Evolutionary conservation across 2,888 invertebrate species (phyloP).

Genomic region (Yponomeuta plumbellus): DNA sequence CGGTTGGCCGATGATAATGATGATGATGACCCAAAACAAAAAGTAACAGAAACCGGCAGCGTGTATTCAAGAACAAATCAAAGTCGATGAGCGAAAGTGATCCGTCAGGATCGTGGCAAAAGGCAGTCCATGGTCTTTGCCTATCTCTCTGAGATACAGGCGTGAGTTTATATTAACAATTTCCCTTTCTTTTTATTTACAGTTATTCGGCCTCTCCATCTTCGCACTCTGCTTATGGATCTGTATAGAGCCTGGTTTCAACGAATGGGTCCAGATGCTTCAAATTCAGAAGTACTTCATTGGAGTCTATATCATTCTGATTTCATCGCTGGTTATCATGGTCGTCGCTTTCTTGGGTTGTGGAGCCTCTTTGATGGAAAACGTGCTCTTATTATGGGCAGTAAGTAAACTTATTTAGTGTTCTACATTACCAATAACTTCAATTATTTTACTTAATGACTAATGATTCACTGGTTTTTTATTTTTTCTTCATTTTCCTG

Average conservation of each 20-base stretch:
- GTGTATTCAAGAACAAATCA: no score
- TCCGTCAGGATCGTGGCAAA: no score
- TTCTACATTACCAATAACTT: background rate
- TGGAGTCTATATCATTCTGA: conserved; percentile 88
- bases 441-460: no score
- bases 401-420: conserved; percentile 71
- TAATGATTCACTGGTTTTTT: no score
- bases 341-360: conserved; percentile 88
- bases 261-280: conserved; percentile 87
- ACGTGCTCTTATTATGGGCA: conserved; percentile 78
- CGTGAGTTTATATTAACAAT: no score
- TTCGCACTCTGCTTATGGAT: conserved; percentile 90
- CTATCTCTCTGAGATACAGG: no score
- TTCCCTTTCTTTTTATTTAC: conserved; percentile 37
- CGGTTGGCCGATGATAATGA: no score
- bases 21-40: no score
- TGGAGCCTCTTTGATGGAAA: conserved; percentile 88
- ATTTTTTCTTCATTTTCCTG: no score
- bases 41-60: no score
- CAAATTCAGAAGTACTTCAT: conserved; percentile 87
- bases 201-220: conserved; percentile 87
- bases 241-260: conserved; percentile 86
- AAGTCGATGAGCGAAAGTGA: no score
- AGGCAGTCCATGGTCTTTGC: no score
- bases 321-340: conserved; percentile 83